Evolutionary conservation across 1,140 invertebrate species (phyloP).

Genomic region (Plodia interpunctella): DNA sequence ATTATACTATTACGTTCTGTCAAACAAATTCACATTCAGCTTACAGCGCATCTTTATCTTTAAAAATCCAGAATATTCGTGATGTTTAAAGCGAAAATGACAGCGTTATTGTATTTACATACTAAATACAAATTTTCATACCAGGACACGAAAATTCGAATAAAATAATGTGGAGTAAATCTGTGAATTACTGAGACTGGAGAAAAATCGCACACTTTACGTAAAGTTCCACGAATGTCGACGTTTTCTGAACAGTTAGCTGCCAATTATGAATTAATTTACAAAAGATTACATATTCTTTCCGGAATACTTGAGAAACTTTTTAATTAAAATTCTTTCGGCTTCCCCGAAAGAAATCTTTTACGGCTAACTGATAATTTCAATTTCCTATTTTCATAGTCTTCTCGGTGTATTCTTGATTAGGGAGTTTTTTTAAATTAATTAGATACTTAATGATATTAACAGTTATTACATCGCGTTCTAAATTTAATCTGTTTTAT

Average conservation of each 20-base stretch:
- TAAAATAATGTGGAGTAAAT: background rate
- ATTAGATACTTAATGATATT: background rate
- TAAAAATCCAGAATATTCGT: background rate
- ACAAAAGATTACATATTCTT: slow-evolving; percentile 63
- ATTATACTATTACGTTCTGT: too few relatives aligned
- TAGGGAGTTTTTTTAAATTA: slow-evolving; percentile 9
- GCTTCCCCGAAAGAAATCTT: slow-evolving; percentile 41
- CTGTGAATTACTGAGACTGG: background rate
- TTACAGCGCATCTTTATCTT: too few relatives aligned
- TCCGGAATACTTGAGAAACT: slow-evolving; percentile 51
- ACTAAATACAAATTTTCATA: slow-evolving; percentile 3
- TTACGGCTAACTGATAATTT: slow-evolving; percentile 50
- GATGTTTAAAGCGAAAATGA: background rate
- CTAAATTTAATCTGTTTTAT: too few relatives aligned
- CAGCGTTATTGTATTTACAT: slow-evolving; percentile 2
- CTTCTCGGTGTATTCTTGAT: slow-evolving; percentile 1
- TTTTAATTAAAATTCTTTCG: slow-evolving; percentile 68
- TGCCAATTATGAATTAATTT: slow-evolving; percentile 66
- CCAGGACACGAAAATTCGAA: background rate
- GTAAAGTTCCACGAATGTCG: slow-evolving; percentile 17
- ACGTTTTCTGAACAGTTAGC: slow-evolving; percentile 23
- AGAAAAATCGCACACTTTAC: background rate
- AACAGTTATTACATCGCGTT: background rate
- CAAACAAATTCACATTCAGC: too few relatives aligned
- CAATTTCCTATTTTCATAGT: slow-evolving; percentile 34